Evolutionary conservation across 2,797 vertebrate species (phyloP), one percentile per base, ranked within the genome.

Genomic region (Chelidonichthys spinosus): DNA sequence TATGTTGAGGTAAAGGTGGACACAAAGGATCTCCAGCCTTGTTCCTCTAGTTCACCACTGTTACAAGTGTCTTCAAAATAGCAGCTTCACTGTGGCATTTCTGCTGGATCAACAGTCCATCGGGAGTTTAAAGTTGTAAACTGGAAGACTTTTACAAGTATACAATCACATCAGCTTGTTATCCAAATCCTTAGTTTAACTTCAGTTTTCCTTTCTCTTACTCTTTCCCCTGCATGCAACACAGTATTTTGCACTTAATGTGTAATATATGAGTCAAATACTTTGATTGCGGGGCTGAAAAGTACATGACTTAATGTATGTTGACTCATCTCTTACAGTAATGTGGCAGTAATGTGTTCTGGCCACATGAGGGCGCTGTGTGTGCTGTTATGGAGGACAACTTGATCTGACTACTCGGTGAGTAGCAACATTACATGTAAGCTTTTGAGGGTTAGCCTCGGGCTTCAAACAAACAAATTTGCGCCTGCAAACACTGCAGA

Each of bases 341-440:
- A 1, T 33, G 11, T 32, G 0, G 84, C 81, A 90, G 63, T 89
- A 56, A 49, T 46, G 8, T 13, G 0, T 64, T 43, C 10, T 6
- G 11, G 46, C 89, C 91, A 90, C 89, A 81, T 65, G 85, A 62
- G 80, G 89, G 85, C 74, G 59, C 47, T 88, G 74, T 84, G 62
- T 81, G 74, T 85, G 74, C 65, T 80, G n/a, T 33, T 78, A 74
- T 78, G 7, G 7, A 76, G 69, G 15, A 32, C 46, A 17, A 59
- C 49, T 72, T 56, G 43, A 68, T 83, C n/a, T 72, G 52, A 61
- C 37, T 84, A 60, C 74, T 52, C 4, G 32, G 3, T 69, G 62
- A 61, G 68, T 71, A 35, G 66, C 74, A 73, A 44, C 53, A 71
- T 81, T 78, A 64, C 63, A 72, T 72, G 2, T 39, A 74, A 83